These are phyloP conservation scores for Poeciliopsis prolifica DNA, from an alignment of 2,113 vertebrate species.

Conservation along the genomic window DNA sequence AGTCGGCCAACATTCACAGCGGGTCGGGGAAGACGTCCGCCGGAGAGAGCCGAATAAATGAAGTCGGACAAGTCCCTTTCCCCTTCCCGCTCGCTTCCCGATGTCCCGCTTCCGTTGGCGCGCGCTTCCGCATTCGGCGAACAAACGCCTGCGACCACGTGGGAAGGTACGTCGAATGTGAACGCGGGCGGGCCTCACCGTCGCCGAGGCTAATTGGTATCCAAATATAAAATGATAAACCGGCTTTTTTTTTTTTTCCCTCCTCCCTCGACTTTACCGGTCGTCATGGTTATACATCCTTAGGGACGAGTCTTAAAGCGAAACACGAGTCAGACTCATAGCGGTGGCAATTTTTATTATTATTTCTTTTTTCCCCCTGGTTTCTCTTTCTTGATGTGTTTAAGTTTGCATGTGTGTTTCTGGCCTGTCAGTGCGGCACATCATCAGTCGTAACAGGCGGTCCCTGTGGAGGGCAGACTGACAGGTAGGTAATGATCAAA, in stretches of 20 bases:
- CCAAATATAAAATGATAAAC: constrained; percentile 73
- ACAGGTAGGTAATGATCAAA: constrained; percentile 81
- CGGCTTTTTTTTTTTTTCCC: constrained; percentile 22
- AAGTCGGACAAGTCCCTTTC: constrained; percentile 35
- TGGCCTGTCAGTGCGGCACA: constrained; percentile 68
- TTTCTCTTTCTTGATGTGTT: constrained; percentile 28
- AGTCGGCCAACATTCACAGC: constrained; percentile 21
- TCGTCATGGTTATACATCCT: constrained; percentile 70
- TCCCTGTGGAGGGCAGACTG: constrained; percentile 74
- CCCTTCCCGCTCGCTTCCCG: constrained; percentile 19
- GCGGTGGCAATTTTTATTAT: constrained; percentile 8
- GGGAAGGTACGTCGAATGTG: constrained; percentile 23
- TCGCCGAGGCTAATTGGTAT: constrained; percentile 67
- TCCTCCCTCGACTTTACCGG: constrained; percentile 38
- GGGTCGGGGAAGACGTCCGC: background rate
- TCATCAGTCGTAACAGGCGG: constrained; percentile 73
- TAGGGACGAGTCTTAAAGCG: constrained; percentile 56
- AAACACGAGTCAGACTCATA: constrained; percentile 52
- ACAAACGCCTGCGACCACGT: constrained; percentile 38
- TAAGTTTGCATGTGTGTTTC: constrained; percentile 64
- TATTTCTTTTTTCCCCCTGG: background rate
- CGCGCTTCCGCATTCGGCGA: constrained; percentile 36
- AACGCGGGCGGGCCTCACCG: constrained; percentile 39
- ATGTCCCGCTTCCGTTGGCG: constrained; percentile 43
- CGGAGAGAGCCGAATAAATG: constrained; percentile 31